phyloP scores from a whole-genome alignment of 1,140 invertebrate species.

The Forficula auricularia region DNA sequence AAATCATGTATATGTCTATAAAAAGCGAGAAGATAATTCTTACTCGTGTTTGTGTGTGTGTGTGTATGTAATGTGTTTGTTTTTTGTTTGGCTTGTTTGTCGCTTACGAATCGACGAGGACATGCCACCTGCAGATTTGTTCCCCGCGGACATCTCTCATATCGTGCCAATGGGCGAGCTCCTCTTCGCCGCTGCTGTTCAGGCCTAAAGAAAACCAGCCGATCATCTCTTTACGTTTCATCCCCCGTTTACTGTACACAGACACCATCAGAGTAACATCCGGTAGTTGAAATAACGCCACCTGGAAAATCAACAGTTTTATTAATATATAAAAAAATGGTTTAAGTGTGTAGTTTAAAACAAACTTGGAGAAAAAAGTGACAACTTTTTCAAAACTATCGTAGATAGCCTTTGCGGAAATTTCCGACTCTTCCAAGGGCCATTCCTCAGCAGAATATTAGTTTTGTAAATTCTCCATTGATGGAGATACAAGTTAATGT shows the following conservation, averaged over 20 bases:
- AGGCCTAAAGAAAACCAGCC: conserved; percentile 87
- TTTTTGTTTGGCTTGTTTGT: too few species aligned
- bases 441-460: too few species aligned
- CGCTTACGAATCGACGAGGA: conserved; percentile 32
- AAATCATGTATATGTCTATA: too few species aligned
- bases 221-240: conserved; percentile 90
- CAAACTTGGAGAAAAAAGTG: conserved; percentile 1
- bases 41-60: too few species aligned
- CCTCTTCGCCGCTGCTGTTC: conserved; percentile 80
- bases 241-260: conserved; percentile 76
- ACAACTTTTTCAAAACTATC: too few species aligned
- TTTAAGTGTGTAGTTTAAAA: neutral
- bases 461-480: too few species aligned
- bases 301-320: conserved; percentile 36
- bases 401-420: too few species aligned
- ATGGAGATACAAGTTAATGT: too few species aligned
- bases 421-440: too few species aligned
- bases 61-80: too few species aligned
- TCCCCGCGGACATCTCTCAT: conserved; percentile 56
- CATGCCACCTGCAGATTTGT: conserved; percentile 57
- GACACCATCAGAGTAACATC: conserved; percentile 88
- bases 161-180: conserved; percentile 85
- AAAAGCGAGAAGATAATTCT: too few species aligned
- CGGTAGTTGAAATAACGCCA: conserved; percentile 85
- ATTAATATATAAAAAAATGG: too few species aligned